These are phyloP conservation scores for Hemicordylus capensis DNA, from an alignment of 2,113 vertebrate genomes.

Conservation along the genomic window DNA sequence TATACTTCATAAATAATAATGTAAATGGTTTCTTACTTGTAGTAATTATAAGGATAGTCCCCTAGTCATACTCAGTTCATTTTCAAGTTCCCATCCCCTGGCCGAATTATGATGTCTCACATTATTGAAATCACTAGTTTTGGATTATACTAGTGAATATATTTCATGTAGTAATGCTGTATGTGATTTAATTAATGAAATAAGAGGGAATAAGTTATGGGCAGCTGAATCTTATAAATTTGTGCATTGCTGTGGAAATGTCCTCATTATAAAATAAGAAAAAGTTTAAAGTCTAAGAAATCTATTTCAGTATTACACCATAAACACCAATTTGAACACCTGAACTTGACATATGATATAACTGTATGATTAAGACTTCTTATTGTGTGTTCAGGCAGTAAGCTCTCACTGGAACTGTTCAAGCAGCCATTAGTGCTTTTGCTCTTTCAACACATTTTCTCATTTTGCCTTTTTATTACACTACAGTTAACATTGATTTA, in stretches of 20 bases:
- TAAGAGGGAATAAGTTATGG: not conserved
- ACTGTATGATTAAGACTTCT: too few relatives aligned
- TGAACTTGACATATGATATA: not conserved
- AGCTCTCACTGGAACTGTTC: too few relatives aligned
- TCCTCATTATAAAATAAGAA: not conserved
- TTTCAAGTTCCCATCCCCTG: not conserved
- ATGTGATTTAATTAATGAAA: not conserved
- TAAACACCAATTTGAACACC: not conserved
- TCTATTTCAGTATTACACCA: not conserved
- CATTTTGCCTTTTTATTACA: not conserved
- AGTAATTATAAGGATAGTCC: slow-evolving; percentile 35
- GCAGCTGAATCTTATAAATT: not conserved
- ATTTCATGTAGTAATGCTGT: not conserved
- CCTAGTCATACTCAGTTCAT: slow-evolving; percentile 24
- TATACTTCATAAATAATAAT: slow-evolving; percentile 42
- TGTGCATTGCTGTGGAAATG: not conserved
- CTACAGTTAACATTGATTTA: not conserved
- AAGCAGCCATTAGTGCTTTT: not conserved
- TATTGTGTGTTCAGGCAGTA: too few relatives aligned
- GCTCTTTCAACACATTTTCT: not conserved
- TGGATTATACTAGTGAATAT: not conserved
- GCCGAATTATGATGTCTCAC: slow-evolving; percentile 19
- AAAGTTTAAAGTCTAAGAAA: too few relatives aligned
- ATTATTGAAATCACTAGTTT: slow-evolving; percentile 23
- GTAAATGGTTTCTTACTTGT: slow-evolving; percentile 42